Evolutionary conservation across 1,140 invertebrate genomes (phyloP).

Genomic region (Lordiphosa collinella): DNA sequence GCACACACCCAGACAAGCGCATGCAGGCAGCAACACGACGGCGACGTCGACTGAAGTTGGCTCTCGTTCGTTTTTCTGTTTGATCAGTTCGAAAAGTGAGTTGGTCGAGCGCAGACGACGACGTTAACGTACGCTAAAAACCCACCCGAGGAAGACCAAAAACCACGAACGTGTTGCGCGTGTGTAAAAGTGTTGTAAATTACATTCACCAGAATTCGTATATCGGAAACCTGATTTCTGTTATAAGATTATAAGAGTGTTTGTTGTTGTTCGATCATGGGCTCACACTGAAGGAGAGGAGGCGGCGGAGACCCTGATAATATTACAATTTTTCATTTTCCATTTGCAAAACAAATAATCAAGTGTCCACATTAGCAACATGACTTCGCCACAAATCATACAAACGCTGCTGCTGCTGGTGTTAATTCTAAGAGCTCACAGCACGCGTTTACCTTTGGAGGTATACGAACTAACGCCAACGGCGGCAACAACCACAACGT

Average conservation of each 20-base stretch:
- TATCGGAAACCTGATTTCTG: constrained; percentile 47
- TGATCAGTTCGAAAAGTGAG: constrained; percentile 73
- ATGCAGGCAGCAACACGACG: constrained; percentile 22
- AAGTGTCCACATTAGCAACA: constrained; percentile 46
- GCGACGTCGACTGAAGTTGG: constrained; percentile 13
- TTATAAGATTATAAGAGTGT: constrained; percentile 27
- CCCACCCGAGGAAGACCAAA: not conserved
- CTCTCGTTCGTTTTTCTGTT: constrained; percentile 59
- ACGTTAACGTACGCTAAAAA: constrained; percentile 16
- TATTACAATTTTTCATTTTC: constrained; percentile 32
- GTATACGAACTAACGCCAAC: constrained; percentile 72
- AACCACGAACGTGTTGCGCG: constrained; percentile 21
- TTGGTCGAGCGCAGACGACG: constrained; percentile 56
- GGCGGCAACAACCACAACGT: constrained; percentile 16
- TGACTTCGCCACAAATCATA: constrained; percentile 36
- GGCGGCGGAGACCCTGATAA: constrained; percentile 12
- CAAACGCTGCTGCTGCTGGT: constrained; percentile 35
- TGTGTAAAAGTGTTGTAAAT: constrained; percentile 31
- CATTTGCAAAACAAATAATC: constrained; percentile 40
- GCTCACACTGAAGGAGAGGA: constrained; percentile 14
- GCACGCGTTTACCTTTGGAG: constrained; percentile 73
- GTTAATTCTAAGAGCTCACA: constrained; percentile 39
- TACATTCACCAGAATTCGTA: constrained; percentile 46
- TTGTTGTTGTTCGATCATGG: constrained; percentile 21
- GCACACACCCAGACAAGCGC: constrained; percentile 15